Evolutionary conservation across 2,113 vertebrate genomes (phyloP).

Genomic region (Vulpes ferrilata): DNA sequence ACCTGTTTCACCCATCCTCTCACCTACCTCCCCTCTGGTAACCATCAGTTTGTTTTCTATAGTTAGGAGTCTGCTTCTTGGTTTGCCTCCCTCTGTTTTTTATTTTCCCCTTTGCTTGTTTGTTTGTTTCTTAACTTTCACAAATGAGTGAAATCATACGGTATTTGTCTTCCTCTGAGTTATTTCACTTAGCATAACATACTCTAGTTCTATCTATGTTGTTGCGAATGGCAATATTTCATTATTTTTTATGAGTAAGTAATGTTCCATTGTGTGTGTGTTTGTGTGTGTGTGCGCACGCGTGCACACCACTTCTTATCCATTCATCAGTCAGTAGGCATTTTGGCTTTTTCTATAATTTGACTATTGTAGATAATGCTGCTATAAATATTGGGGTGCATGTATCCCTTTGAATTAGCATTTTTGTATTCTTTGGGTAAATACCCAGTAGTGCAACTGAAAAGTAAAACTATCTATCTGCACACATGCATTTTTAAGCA

Average conservation of each 20-base stretch:
- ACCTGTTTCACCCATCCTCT: not conserved
- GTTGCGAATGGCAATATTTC: not conserved
- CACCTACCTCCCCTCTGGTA: not conserved
- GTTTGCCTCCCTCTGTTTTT: not conserved
- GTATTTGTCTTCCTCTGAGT: not conserved
- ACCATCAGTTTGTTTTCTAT: not conserved
- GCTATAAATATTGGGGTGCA: not conserved
- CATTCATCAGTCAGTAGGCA: not conserved
- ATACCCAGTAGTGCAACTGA: not conserved
- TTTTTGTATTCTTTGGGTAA: not conserved
- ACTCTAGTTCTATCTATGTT: not conserved
- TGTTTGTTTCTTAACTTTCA: not conserved
- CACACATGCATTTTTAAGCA: not conserved
- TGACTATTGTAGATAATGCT: not conserved
- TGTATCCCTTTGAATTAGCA: not conserved
- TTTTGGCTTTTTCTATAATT: not conserved
- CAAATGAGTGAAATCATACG: not conserved
- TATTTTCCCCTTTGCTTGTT: not conserved
- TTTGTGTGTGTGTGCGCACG: too few relatives aligned
- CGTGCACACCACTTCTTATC: too few relatives aligned
- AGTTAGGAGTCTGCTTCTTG: not conserved
- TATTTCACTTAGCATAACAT: not conserved
- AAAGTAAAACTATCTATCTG: not conserved
- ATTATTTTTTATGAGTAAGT: not conserved
- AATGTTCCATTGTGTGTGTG: not conserved